phyloP scores from a whole-genome alignment of 2,888 invertebrate genomes.

The Orthonevra nobilis region DNA sequence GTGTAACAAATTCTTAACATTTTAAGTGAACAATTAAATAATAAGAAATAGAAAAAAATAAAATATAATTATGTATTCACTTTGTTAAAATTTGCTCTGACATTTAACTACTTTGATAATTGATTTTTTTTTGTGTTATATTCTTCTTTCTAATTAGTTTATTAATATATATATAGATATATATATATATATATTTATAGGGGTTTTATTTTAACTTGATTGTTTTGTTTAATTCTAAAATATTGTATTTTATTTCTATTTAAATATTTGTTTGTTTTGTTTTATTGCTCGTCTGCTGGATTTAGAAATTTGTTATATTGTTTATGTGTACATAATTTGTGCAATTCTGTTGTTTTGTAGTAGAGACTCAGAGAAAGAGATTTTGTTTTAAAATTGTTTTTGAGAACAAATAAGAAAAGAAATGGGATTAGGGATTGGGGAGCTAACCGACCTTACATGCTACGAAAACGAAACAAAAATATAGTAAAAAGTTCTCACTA shows the following conservation, averaged over 20 bases:
- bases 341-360: constrained; percentile 34
- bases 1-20: constrained; percentile 34
- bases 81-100: constrained; percentile 58
- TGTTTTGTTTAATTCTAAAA: constrained; percentile 33
- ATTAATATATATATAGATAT: constrained; percentile 28
- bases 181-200: constrained; percentile 19
- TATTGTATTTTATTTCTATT: constrained; percentile 28
- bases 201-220: constrained; percentile 27
- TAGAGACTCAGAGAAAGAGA: constrained; percentile 21
- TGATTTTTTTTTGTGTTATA: constrained; percentile 55
- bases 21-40: constrained; percentile 35
- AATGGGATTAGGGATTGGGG: constrained; percentile 18
- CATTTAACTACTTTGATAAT: constrained; percentile 68
- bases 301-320: constrained; percentile 26
- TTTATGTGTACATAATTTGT: constrained; percentile 46
- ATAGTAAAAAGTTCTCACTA: constrained; percentile 4
- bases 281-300: constrained; percentile 49
- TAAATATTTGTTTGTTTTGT: constrained; percentile 17
- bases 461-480: constrained; percentile 29
- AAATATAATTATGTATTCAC: constrained; percentile 8
- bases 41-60: constrained; percentile 16
- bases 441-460: constrained; percentile 36
- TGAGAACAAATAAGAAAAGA: not conserved
- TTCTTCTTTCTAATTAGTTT: constrained; percentile 41
- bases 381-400: constrained; percentile 20